These are phyloP conservation scores for Amphipyra tragopoginis DNA, from an alignment of 2,888 invertebrate genomes.

Conservation along the genomic window DNA sequence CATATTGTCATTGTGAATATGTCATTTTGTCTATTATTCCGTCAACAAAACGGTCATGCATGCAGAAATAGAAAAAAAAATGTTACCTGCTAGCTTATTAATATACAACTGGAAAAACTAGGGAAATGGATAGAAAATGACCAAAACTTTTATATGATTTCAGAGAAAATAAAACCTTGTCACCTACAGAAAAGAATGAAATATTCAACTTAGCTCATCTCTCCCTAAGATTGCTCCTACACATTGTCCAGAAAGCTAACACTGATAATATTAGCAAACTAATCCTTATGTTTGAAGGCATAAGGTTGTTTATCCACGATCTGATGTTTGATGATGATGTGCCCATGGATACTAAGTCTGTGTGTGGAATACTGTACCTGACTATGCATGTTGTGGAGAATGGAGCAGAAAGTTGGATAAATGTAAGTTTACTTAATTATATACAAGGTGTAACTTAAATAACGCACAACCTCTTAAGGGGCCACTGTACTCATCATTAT, in stretches of 20 bases:
- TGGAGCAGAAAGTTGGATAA: conserved; percentile 71
- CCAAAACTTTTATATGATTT: conserved; percentile 34
- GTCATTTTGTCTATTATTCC: no score
- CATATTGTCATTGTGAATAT: no score
- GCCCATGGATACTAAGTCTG: conserved; percentile 92
- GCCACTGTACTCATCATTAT: no score
- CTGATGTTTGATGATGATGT: conserved; percentile 85
- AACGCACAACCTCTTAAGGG: no score
- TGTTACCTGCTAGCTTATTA: no score
- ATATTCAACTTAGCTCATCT: conserved; percentile 75
- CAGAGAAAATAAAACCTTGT: conserved; percentile 65
- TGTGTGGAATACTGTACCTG: conserved; percentile 90
- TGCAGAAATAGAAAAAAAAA: no score
- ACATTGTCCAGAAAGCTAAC: conserved; percentile 73
- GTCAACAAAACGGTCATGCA: no score
- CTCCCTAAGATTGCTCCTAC: conserved; percentile 71
- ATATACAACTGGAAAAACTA: no score
- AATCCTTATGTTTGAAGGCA: conserved; percentile 53
- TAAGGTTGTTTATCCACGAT: conserved; percentile 65
- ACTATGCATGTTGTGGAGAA: conserved; percentile 81
- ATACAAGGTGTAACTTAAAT: no score
- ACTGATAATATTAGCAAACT: conserved; percentile 53
- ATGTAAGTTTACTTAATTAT: conserved; percentile 69
- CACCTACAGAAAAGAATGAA: conserved; percentile 80
- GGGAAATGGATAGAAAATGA: no score